Conservation (phyloP, 2,797 vertebrate species). For the Brachyalestes nurse region DNA sequence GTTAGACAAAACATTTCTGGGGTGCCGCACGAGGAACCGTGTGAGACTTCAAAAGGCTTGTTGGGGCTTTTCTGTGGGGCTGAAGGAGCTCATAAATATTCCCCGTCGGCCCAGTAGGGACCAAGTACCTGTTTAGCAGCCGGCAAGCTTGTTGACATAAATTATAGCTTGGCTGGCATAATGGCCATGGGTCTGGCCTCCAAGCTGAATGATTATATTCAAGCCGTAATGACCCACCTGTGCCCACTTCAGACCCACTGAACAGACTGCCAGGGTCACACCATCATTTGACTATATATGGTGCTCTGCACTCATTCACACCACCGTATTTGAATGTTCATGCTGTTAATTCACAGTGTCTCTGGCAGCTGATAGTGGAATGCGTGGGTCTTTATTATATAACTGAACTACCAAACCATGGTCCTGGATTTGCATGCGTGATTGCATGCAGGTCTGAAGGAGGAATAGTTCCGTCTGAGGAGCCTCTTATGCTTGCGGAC, state of each 20-base stretch:
- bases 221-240: conserved; percentile 62
- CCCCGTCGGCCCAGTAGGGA: conserved; percentile 35
- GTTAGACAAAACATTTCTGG: conserved; percentile 39
- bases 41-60: conserved; percentile 52
- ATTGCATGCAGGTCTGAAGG: not conserved
- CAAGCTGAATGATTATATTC: conserved; percentile 52
- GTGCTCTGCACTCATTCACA: conserved; percentile 29
- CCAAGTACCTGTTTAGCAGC: conserved; percentile 55
- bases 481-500: not conserved
- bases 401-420: not conserved
- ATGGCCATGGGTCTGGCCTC: conserved; percentile 42
- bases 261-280: conserved; percentile 25
- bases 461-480: not conserved
- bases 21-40: conserved; percentile 10
- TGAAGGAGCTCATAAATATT: conserved; percentile 64
- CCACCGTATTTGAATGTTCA: conserved; percentile 13
- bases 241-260: conserved; percentile 52
- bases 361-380: conserved; percentile 10
- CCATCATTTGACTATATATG: conserved; percentile 43
- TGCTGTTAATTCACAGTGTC: conserved; percentile 4
- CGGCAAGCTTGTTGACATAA: conserved; percentile 55
- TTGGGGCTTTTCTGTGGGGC: conserved; percentile 29
- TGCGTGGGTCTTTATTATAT: conserved; percentile 4
- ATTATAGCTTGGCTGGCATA: conserved; percentile 50
- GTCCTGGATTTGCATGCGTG: conserved; percentile 14